phyloP scores from a whole-genome alignment of 2,888 invertebrate genomes.

The Hybos culiciformis region DNA sequence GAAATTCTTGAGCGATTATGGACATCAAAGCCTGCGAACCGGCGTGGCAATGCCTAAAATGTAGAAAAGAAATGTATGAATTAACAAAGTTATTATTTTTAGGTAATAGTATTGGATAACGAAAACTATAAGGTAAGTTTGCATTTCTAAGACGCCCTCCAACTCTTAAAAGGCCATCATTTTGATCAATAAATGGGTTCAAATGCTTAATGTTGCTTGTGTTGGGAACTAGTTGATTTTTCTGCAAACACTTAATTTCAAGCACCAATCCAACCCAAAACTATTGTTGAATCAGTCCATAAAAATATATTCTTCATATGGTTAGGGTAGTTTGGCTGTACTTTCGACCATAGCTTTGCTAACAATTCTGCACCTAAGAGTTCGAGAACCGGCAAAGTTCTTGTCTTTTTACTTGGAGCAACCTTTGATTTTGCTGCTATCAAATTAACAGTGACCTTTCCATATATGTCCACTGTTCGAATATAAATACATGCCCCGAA shows the following conservation, averaged over 20 bases:
- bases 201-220: neutral
- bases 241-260: neutral
- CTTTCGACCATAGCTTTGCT: neutral
- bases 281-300: conserved; percentile 5
- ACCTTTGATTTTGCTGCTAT: conserved; percentile 8
- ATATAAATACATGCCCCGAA: neutral
- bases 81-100: neutral
- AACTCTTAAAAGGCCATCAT: neutral
- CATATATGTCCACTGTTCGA: neutral
- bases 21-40: conserved; percentile 1
- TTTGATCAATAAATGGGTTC: neutral
- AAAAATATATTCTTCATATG: too few relatives aligned
- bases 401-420: conserved; percentile 3
- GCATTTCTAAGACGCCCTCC: conserved; percentile 3
- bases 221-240: neutral
- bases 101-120: conserved; percentile 2
- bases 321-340: neutral
- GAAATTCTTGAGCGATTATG: neutral
- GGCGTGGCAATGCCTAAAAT: conserved; percentile 1
- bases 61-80: neutral
- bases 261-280: conserved; percentile 10
- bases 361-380: conserved; percentile 6
- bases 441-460: neutral
- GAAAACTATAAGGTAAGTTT: neutral
- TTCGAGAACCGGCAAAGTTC: conserved; percentile 5